Evolutionary conservation across 1,140 invertebrate genomes (phyloP), one percentile per base, ranked within the genome.

Genomic region (Micrasema minimum): DNA sequence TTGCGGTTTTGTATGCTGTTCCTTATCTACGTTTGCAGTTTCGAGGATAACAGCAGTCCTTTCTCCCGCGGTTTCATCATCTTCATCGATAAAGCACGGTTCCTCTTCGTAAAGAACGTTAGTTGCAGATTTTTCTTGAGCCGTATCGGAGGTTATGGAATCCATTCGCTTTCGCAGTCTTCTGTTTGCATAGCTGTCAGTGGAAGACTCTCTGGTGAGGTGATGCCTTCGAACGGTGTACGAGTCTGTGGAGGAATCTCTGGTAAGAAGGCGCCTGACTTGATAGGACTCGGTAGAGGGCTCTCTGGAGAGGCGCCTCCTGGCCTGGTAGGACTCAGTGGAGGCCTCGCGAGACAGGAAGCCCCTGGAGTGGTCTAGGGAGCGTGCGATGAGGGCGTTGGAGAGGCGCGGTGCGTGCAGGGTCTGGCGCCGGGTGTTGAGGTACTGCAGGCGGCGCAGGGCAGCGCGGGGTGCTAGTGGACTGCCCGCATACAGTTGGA

Each of bases 41-140:
- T 75, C 73, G 2, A 62, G 22, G 5, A 69, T 57, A 7, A 72
- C 69, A 2, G 59, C 46, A n/a, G 62, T 75, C 37, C 73, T 69
- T 51, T 75, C 73, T 16, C 59, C 65, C 37, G 12, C 43, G 1
- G 31, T 71, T 69, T 81, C 77, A 43, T 85, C 83, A 51, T 85
- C 83, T 20, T 83, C 83, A 66, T 85, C 83, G 48, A 85, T 85
- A 71, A 83, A 85, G 5, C 83, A 79, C 2, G 83, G 82, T 41
- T 85, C 83, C 72, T 85, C 83, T 72, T 85, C 83, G 65, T 85
- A 85, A 14, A 85, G 75, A 7, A 82, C 82, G n/a, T 72, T 67
- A 38, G 65, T 65, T 41, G 51, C 61, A 23, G 66, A 62, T 50
- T 72, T 69, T 23, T 69, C 71, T 35, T 62, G 61, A 20, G 61